Conservation (phyloP, 2,797 vertebrate species). For the Gallirallus australis region DNA sequence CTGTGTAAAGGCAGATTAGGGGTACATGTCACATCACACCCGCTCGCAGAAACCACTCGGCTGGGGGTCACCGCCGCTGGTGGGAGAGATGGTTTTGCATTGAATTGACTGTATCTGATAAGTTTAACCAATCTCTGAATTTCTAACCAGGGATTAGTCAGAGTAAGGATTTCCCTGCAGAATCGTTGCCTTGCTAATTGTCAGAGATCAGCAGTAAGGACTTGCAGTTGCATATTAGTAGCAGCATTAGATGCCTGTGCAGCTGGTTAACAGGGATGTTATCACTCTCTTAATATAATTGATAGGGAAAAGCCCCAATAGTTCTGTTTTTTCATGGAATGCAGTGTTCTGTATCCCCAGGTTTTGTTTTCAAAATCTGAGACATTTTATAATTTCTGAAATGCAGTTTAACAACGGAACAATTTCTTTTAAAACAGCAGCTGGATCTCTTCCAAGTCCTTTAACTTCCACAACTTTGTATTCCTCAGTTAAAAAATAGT, state of each 20-base stretch:
- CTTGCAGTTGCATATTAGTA: not conserved
- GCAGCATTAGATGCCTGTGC: not conserved
- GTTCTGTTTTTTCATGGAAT: not conserved
- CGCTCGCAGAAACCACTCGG: rapidly evolving
- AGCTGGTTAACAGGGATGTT: not conserved
- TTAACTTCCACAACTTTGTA: slow-evolving; percentile 26
- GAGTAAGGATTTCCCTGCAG: slow-evolving; percentile 11
- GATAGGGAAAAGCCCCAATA: not conserved
- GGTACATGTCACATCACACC: rapidly evolving
- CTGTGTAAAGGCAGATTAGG: not conserved
- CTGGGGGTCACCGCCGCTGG: not conserved
- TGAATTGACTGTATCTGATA: not conserved
- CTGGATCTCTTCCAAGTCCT: slow-evolving; percentile 8
- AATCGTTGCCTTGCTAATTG: not conserved
- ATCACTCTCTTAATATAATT: not conserved
- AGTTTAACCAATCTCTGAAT: not conserved
- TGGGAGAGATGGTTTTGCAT: not conserved
- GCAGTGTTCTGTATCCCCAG: not conserved
- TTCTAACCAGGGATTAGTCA: not conserved
- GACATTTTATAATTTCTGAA: not conserved
- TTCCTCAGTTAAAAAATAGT: not conserved
- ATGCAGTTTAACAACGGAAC: not conserved
- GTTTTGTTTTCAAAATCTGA: slow-evolving; percentile 11
- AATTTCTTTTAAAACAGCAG: slow-evolving; percentile 22
- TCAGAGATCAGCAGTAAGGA: not conserved